phyloP scores from a whole-genome alignment of 2,113 vertebrate genomes.

The Halcyon senegalensis region DNA sequence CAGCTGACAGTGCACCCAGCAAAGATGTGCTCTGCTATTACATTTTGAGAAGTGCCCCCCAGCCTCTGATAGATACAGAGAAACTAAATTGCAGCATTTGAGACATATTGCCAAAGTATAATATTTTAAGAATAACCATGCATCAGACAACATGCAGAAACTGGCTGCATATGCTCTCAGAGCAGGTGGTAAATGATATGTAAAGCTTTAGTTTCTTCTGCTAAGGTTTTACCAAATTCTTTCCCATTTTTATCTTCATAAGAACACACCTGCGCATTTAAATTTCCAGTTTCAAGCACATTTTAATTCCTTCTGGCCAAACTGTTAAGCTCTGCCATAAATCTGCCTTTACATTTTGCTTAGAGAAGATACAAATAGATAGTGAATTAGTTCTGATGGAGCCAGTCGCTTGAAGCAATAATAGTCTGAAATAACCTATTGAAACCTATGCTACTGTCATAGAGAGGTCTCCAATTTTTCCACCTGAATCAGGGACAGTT shows the following conservation, averaged over 20 bases:
- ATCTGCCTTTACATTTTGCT: neutral
- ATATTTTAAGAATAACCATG: neutral
- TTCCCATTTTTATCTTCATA: neutral
- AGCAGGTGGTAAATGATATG: neutral
- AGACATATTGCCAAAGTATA: neutral
- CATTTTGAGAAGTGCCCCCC: neutral
- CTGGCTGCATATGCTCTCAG: neutral
- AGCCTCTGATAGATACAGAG: rapidly evolving
- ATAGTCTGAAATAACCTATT: neutral
- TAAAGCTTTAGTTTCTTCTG: neutral
- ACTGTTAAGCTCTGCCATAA: neutral
- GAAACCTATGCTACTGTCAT: neutral
- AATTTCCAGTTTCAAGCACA: neutral
- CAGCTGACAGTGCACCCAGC: neutral
- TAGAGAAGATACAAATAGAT: neutral
- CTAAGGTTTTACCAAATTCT: neutral
- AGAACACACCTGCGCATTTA: neutral
- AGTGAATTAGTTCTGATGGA: neutral
- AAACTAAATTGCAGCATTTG: neutral
- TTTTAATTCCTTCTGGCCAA: neutral
- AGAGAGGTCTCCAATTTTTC: neutral
- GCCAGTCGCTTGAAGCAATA: neutral
- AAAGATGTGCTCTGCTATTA: neutral
- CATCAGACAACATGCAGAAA: neutral
- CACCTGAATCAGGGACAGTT: neutral